Conservation (phyloP, 1,140 invertebrate genomes). For the Aethina tumida region DNA sequence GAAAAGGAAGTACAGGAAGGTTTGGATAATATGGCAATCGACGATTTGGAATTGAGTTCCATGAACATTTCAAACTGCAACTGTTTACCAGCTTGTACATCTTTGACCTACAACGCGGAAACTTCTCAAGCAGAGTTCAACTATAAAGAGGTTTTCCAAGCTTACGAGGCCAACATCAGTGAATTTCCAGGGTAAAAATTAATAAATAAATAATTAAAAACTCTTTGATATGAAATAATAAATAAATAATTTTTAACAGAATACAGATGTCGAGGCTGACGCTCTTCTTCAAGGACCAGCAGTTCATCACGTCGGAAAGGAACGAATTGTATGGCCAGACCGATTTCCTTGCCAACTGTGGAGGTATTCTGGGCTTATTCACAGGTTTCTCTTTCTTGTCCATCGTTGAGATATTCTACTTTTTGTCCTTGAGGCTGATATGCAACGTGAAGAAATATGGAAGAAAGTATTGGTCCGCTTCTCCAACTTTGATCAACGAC, state of each 20-base stretch:
- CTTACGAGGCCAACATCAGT: slow-evolving; percentile 26
- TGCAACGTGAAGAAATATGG: slow-evolving; percentile 33
- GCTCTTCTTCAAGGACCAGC: slow-evolving; percentile 52
- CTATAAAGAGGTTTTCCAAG: slow-evolving; percentile 28
- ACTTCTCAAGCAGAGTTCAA: slow-evolving; percentile 53
- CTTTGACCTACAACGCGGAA: slow-evolving; percentile 54
- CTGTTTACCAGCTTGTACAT: slow-evolving; percentile 57
- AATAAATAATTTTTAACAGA: slow-evolving; percentile 27
- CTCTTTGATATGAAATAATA: slow-evolving; percentile 1
- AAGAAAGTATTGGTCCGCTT: slow-evolving; percentile 29
- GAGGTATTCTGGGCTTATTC: slow-evolving; percentile 54
- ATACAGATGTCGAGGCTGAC: slow-evolving; percentile 33
- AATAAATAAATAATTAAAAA: not conserved
- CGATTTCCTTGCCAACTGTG: slow-evolving; percentile 55
- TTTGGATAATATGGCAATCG: slow-evolving; percentile 7
- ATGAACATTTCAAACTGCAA: slow-evolving; percentile 38
- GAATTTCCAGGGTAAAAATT: slow-evolving; percentile 32
- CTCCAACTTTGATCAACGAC: slow-evolving; percentile 23
- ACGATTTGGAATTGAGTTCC: not conserved
- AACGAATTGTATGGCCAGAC: slow-evolving; percentile 53
- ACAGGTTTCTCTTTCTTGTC: slow-evolving; percentile 58
- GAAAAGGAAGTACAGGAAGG: slow-evolving; percentile 41
- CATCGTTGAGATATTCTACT: slow-evolving; percentile 55
- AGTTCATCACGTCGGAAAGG: slow-evolving; percentile 51
- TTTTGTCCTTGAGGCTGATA: slow-evolving; percentile 42